Evolutionary conservation across 1,140 invertebrate genomes (phyloP), one percentile per base, ranked within the genome.

Genomic region (Steinernema feltiae): DNA sequence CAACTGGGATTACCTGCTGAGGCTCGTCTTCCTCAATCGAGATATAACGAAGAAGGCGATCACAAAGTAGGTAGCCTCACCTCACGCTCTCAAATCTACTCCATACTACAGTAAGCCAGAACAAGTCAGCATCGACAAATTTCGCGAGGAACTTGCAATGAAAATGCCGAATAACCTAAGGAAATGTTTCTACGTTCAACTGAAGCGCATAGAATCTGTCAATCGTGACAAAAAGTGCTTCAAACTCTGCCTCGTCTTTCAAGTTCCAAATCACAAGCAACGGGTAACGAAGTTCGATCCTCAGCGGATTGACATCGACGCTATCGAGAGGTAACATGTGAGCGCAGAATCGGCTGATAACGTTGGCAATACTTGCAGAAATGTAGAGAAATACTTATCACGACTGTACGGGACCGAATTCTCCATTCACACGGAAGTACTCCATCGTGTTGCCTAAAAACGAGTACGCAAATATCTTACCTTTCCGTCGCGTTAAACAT

Each of bases 1-100:
- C 53, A 63, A 63, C 53, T 63, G 53, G 53, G 53, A 63, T 27
- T 63, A n/a, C 53, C 53, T 63, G 7, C 53, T 63, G 3, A 15
- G 53, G 15, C 53, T 63, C 3, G 24, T 63, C 24, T 63, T 63
- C 24, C 12, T 63, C 53, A 63, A 63, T 21, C 53, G 24, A 21
- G 53, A 63, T 3, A 63, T 63, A 3, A 63, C 53, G 7, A 63
- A 63, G 24, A 63, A 63, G 24, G 53, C 53, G 53, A 63, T 63
- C 53, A 63, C 53, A 15, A 63, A 63, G 53, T 63, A 27, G 24
- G 53, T n/a, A 3, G 15, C 3, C 12, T 15, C 3, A 27, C 2
- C 7, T 63, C 35, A 46, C 41, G 41, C 3, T 63, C 7, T 27
- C 53, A n/a, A 15, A n/a, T 21, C 24, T 63, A 63, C 12, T 27